A percentile compares a stretch with the other conserved stretches of the same genome.
These are phyloP conservation scores for Rhamnusium bicolor DNA, from an alignment of 2,888 invertebrate genomes.

Conservation along the genomic window DNA sequence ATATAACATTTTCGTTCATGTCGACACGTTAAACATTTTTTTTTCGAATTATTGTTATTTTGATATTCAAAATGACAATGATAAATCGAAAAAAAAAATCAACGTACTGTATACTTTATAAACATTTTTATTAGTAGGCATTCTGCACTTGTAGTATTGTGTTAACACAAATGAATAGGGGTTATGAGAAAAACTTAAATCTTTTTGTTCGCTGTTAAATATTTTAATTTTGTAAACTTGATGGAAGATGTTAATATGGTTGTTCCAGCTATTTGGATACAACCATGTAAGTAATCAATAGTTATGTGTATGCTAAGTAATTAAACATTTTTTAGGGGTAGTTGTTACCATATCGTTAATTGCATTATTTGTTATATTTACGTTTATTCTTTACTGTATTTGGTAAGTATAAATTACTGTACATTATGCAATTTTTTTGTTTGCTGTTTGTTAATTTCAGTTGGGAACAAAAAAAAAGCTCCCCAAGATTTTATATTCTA, in stretches of 20 bases:
- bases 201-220: background rate
- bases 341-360: conserved; percentile 22
- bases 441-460: conserved; percentile 17
- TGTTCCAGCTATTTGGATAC: conserved; percentile 31
- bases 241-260: conserved; percentile 30
- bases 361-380: conserved; percentile 34
- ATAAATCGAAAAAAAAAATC: too few species aligned
- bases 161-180: too few species aligned
- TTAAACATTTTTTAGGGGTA: conserved; percentile 40
- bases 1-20: too few species aligned
- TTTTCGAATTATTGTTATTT: too few species aligned
- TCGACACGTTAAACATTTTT: too few species aligned
- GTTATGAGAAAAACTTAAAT: too few species aligned
- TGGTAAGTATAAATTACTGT: conserved; percentile 35
- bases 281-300: conserved; percentile 34
- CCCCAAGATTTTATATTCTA: conserved; percentile 30
- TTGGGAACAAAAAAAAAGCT: conserved; percentile 25
- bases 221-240: background rate
- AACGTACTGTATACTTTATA: too few species aligned
- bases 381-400: conserved; percentile 36
- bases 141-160: too few species aligned
- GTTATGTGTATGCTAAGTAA: background rate
- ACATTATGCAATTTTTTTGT: background rate
- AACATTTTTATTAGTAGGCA: too few species aligned
- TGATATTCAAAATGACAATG: too few species aligned